These are phyloP conservation scores for Orchestes rusci DNA, from an alignment of 2,888 invertebrate species.

Conservation along the genomic window DNA sequence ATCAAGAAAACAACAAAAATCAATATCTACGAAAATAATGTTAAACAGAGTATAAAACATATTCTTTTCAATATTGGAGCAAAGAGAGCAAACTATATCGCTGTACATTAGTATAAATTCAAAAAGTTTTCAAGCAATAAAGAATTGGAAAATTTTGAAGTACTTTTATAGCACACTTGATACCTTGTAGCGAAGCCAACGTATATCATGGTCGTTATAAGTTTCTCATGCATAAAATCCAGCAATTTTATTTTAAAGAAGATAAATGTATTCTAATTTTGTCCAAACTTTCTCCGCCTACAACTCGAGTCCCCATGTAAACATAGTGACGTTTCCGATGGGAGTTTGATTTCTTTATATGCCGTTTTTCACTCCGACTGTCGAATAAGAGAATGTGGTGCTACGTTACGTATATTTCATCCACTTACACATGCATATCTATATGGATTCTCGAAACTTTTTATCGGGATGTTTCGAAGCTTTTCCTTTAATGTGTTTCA, in stretches of 20 bases:
- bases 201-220: too few relatives aligned
- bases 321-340: slow-evolving; percentile 19
- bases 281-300: slow-evolving; percentile 12
- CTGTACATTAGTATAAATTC: too few relatives aligned
- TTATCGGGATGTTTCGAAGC: slow-evolving; percentile 8
- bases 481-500: slow-evolving; percentile 11
- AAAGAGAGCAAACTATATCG: too few relatives aligned
- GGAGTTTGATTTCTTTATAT: slow-evolving; percentile 13
- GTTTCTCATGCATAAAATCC: slow-evolving; percentile 18
- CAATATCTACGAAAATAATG: too few relatives aligned
- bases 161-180: too few relatives aligned
- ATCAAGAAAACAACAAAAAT: too few relatives aligned
- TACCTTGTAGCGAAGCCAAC: too few relatives aligned
- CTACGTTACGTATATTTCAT: too few relatives aligned
- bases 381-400: slow-evolving; percentile 9
- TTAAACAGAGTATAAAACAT: too few relatives aligned
- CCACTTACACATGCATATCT: slow-evolving; percentile 11
- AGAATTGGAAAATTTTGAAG: too few relatives aligned
- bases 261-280: slow-evolving; percentile 22
- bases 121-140: too few relatives aligned
- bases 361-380: slow-evolving; percentile 10
- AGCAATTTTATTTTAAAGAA: slow-evolving; percentile 20
- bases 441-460: slow-evolving; percentile 15
- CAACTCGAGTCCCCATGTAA: slow-evolving; percentile 14
- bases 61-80: too few relatives aligned